Percentiles rank a stretch among this genome's conserved stretches.
Conservation (phyloP, 2,797 vertebrate genomes). For the Tachyglossus aculeatus region DNA sequence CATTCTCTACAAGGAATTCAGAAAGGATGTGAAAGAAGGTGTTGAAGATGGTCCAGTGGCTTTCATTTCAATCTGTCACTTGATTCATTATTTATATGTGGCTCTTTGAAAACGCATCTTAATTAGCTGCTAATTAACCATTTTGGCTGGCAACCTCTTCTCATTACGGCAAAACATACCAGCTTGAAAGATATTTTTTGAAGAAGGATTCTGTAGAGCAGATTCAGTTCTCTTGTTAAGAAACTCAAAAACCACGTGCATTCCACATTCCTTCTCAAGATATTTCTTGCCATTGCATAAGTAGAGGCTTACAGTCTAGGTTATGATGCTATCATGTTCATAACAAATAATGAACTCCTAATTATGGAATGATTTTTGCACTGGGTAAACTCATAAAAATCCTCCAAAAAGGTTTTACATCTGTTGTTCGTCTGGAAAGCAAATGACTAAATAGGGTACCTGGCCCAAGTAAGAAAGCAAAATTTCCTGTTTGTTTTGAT, state of each 20-base stretch:
- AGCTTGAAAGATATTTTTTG: neutral
- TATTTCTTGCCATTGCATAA: neutral
- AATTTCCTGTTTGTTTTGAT: too few relatives aligned
- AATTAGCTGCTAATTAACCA: conserved; percentile 41
- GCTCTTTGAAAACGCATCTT: conserved; percentile 32
- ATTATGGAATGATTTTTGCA: neutral
- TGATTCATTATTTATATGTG: conserved; percentile 45
- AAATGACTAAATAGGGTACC: neutral
- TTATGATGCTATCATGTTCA: neutral
- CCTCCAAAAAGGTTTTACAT: too few relatives aligned
- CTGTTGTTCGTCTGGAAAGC: too few relatives aligned
- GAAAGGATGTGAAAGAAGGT: neutral
- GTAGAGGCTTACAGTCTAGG: neutral
- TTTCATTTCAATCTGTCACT: conserved; percentile 29
- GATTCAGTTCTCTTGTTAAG: too few relatives aligned
- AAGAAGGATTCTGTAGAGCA: neutral
- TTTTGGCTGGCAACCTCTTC: neutral
- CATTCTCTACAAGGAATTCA: too few relatives aligned
- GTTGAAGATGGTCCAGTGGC: conserved; percentile 19
- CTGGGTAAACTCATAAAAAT: neutral
- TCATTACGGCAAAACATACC: conserved; percentile 16
- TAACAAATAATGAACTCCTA: neutral
- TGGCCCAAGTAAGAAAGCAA: too few relatives aligned
- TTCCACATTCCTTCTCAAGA: conserved; percentile 13
- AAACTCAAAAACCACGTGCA: too few relatives aligned